phyloP scores from a whole-genome alignment of 2,797 vertebrate species.

The Spatula versicolor region DNA sequence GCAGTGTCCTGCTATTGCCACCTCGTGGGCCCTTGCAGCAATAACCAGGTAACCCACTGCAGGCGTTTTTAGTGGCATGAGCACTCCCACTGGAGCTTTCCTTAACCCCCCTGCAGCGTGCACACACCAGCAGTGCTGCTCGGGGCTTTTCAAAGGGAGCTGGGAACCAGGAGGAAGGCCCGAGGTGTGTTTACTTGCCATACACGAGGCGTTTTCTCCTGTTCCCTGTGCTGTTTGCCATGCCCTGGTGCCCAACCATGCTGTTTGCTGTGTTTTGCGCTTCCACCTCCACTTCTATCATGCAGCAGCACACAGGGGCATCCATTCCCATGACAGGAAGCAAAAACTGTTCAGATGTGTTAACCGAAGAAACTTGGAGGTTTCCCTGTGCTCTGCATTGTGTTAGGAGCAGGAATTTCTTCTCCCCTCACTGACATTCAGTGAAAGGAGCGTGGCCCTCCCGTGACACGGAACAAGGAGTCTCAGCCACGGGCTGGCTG shows the following conservation, averaged over 20 bases:
- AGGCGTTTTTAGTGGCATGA: accelerated
- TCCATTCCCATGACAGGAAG: not conserved
- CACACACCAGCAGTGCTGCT: not conserved
- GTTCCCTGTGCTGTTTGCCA: not conserved
- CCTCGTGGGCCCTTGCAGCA: slow-evolving; percentile 56
- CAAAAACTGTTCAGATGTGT: not conserved
- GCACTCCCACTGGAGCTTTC: too few relatives aligned
- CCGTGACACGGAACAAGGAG: not conserved
- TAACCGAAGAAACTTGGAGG: not conserved
- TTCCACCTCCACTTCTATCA: accelerated
- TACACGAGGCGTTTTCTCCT: accelerated
- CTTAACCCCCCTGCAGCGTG: accelerated
- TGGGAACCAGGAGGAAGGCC: not conserved
- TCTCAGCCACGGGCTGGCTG: not conserved
- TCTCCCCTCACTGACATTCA: too few relatives aligned
- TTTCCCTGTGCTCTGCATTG: not conserved
- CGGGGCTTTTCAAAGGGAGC: not conserved
- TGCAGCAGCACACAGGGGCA: not conserved
- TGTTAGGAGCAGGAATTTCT: not conserved
- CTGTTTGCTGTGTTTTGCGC: accelerated
- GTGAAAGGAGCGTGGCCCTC: not conserved
- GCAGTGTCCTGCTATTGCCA: slow-evolving; percentile 59
- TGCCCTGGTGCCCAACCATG: accelerated
- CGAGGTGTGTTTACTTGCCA: accelerated
- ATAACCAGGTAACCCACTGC: not conserved